Base-by-base conservation (phyloP, 2,797 vertebrate genomes). In the Microtus californicus region DNA sequence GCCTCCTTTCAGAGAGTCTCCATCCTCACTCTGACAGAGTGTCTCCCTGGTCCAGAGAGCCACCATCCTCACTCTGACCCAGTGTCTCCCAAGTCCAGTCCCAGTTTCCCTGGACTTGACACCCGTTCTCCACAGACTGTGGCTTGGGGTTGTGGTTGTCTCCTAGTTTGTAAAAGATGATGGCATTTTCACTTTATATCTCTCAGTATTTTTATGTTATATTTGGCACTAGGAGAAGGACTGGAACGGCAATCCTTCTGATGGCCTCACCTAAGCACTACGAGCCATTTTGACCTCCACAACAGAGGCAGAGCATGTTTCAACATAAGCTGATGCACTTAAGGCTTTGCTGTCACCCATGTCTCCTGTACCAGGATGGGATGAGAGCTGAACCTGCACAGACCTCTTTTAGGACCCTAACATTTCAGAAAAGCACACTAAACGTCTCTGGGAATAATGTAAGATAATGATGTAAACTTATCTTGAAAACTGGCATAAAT, bases 401-500 rank as follows among this genome's bases (percentile, higher is more conserved):
- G 63, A 91, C 17, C 59, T 93, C 59, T 69, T 95, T 29, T 69
- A 88, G 74, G 87, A 93, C 29, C 87, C 21, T 14, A 65, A 34
- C 56, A 83, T 71, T 73, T 92, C 56, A 89, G 83, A 94, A 91
- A 95, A 91, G 73, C 80, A 27, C 51, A 81, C 54, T 40, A 91
- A 92, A 93, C n/a, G 14, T 73, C 79, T 76, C 40, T 93, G 69
- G 90, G 69, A 91, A 86, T 92, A 93, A 59, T 19, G 15, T 74
- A 51, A 94, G 76, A 67, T 96, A 97, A 95, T 96, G 76, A 93
- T 77, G 10, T 65, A 85, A 96, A 96, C 96, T 93, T 93, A 71
- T 63, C 91, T 95, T 95, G 95, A 93, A 97, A 95, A 89, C 93
- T 95, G 67, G 54, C 67, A 21, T 96, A 96, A 97, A 91, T 94